Evolutionary conservation across 2,888 invertebrate genomes (phyloP), one percentile per base, ranked within the genome.

Genomic region (Psococerastis gibbosa): DNA sequence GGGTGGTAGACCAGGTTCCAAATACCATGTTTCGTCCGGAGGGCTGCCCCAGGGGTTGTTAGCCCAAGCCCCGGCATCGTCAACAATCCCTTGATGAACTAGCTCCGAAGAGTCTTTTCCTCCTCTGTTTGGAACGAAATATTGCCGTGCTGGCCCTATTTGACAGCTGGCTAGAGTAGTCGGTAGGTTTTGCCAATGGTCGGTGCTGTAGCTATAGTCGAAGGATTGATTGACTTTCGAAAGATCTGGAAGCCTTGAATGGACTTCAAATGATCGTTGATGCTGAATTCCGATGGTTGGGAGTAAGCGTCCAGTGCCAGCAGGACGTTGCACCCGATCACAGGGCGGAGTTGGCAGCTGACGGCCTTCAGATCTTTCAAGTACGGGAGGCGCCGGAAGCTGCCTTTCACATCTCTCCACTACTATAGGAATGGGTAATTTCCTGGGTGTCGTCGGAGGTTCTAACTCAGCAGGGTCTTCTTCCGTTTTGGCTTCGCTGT

Each of bases 261-360:
- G 38, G n/a, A 9, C 20, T 11, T 38, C 38, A 38, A 20, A 38
- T 4, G 38, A 38, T 18, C 38, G 6, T 22, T 38, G 38, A 20
- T 38, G 38, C 38, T 38, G 38, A 38, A 38, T 38, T 5, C 38
- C 38, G 20, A 38, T 38, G 13, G 38, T 38, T 22, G 38, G 38
- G 4, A 38, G 20, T 13, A 38, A 20, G 17, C 38, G 17, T 3
- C 38, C 38, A 17, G 38, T 38, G 18, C 38, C 38, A 15, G 38
- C 22, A 18, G 17, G 38, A n/a, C 38, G 38, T 20, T 17, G 38
- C 20, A 18, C 18, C 4, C 38, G 38, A 20, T 38, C 38, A 17
- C 38, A 38, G 22, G 38, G 38, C 3, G 38, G 38, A 18, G 38
- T 38, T 16, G 38, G 38, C 20, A 38, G 22, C 20, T 38, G 38